Conservation (phyloP, 2,113 vertebrate genomes). For the Myotis davidii region DNA sequence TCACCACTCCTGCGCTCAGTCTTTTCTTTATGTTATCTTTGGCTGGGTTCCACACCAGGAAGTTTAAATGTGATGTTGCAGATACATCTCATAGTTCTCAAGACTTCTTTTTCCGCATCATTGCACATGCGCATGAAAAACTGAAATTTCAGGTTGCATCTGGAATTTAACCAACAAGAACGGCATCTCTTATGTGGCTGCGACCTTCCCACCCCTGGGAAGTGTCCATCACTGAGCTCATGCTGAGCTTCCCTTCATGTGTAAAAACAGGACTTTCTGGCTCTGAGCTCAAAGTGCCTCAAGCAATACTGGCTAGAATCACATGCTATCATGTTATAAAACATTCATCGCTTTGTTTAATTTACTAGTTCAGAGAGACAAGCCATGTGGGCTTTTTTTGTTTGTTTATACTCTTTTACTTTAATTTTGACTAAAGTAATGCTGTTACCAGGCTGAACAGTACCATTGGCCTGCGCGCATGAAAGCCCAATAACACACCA, state of each 20-base stretch:
- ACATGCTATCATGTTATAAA: background rate
- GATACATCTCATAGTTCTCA: background rate
- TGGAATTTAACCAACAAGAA: background rate
- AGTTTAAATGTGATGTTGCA: background rate
- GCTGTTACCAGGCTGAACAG: background rate
- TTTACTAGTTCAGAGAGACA: background rate
- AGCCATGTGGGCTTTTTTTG: background rate
- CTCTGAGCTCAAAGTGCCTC: background rate
- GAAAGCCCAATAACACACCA: background rate
- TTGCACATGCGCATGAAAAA: background rate
- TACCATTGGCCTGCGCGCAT: too few relatives aligned
- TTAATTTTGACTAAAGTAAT: background rate
- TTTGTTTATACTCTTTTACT: background rate
- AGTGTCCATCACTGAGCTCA: accelerated
- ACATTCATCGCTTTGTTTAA: background rate
- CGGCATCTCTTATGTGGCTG: accelerated
- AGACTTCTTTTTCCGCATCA: background rate
- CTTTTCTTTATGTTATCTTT: background rate
- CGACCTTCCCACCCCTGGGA: background rate
- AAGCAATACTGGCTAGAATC: background rate
- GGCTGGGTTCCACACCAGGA: background rate
- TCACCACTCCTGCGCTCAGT: background rate
- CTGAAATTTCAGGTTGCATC: background rate
- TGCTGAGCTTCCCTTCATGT: background rate
- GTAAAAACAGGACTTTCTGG: background rate